These are phyloP conservation scores for Xenotilapia flavipinnis DNA, from an alignment of 2,113 vertebrate species.

Conservation along the genomic window DNA sequence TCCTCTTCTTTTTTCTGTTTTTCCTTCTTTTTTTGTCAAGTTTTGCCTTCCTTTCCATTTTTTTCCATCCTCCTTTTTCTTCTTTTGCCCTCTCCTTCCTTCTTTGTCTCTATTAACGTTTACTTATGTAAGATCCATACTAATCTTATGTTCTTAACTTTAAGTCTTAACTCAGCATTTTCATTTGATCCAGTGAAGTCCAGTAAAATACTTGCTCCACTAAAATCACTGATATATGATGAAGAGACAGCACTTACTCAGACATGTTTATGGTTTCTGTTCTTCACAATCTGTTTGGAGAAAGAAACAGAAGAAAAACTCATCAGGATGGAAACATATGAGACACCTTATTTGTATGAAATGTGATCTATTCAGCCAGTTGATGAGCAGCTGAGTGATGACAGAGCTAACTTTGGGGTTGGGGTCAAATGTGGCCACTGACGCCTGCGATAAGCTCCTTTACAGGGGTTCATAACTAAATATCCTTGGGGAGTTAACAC, in stretches of 20 bases:
- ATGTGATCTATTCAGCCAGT: not conserved
- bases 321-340: not conserved
- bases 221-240: not conserved
- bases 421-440: conserved; percentile 33
- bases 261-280: conserved; percentile 65
- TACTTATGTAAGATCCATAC: rapidly evolving
- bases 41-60: too few relatives aligned
- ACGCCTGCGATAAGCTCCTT: conserved; percentile 32
- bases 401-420: conserved; percentile 51
- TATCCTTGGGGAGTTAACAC: conserved; percentile 32
- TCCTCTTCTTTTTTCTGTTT: not conserved
- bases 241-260: conserved; percentile 56
- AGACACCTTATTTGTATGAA: not conserved
- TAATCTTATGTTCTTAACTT: not conserved
- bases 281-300: conserved; percentile 30
- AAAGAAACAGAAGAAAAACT: not conserved
- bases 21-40: not conserved
- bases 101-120: not conserved
- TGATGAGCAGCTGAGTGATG: conserved; percentile 1
- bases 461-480: conserved; percentile 35
- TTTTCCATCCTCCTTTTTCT: not conserved
- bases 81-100: not conserved
- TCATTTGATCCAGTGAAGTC: not conserved
- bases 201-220: not conserved
- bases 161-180: not conserved